A percentile compares a stretch with the other conserved stretches of the same genome.
Evolutionary conservation across 2,797 vertebrate species (phyloP).

Genomic region (Todus mexicanus): DNA sequence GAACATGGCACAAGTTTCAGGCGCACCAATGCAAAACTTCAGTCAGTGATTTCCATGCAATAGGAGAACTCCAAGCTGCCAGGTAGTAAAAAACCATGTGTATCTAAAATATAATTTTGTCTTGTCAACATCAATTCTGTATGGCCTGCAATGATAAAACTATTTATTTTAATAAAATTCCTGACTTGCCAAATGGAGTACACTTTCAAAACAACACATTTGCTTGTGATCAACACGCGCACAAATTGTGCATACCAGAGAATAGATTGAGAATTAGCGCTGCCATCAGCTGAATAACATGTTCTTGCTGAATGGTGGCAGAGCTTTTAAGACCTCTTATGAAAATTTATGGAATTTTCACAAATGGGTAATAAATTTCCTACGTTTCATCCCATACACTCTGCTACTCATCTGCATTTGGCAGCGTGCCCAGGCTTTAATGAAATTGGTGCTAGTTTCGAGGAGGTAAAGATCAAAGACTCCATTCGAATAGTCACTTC

Average conservation of each 20-base stretch:
- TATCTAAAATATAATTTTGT: background rate
- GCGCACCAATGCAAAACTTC: background rate
- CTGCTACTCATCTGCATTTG: background rate
- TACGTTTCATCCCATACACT: background rate
- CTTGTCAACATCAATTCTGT: background rate
- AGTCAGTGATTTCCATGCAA: background rate
- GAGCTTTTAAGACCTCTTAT: background rate
- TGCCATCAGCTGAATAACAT: background rate
- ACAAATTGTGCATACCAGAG: background rate
- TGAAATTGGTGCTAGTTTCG: background rate
- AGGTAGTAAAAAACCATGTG: background rate
- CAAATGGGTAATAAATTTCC: background rate
- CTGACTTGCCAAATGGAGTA: background rate
- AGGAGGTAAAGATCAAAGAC: slow-evolving; percentile 35
- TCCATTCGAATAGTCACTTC: background rate
- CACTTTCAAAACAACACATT: background rate
- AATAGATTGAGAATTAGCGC: background rate
- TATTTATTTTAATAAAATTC: background rate
- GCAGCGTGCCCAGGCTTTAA: background rate
- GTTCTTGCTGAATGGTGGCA: background rate
- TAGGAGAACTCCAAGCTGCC: background rate
- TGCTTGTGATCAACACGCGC: background rate
- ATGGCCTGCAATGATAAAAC: background rate
- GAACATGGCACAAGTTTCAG: background rate
- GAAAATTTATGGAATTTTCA: slow-evolving; percentile 23